Evolutionary conservation across 1,140 invertebrate genomes (phyloP).

Genomic region (Apocrypta bakeri): DNA sequence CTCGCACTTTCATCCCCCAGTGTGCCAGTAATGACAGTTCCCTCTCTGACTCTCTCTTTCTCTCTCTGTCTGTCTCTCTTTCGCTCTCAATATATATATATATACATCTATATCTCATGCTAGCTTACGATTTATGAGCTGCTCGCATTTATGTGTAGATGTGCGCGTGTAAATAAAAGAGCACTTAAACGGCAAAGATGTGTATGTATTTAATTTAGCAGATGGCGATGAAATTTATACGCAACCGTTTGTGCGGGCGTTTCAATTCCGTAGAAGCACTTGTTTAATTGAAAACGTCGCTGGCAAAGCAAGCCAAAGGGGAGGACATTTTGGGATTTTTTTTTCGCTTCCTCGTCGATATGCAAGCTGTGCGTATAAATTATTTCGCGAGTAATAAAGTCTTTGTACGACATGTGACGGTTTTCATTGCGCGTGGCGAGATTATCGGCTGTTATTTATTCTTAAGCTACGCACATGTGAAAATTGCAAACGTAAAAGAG

Average conservation of each 20-base stretch:
- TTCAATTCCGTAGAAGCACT: slow-evolving; percentile 12
- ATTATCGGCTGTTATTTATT: slow-evolving; percentile 6
- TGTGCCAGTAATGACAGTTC: not conserved
- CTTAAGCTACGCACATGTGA: not conserved
- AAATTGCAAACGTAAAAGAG: slow-evolving; percentile 8
- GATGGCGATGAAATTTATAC: not conserved
- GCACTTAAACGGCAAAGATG: not conserved
- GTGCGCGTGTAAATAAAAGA: not conserved
- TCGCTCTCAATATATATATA: too few relatives aligned
- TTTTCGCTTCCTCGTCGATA: not conserved
- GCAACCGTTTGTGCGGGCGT: not conserved
- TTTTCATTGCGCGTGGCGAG: not conserved
- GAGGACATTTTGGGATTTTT: slow-evolving; percentile 16
- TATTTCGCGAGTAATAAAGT: slow-evolving; percentile 31
- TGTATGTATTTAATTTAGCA: slow-evolving; percentile 31
- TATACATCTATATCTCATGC: too few relatives aligned
- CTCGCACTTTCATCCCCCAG: slow-evolving; percentile 4
- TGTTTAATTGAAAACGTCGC: slow-evolving; percentile 27
- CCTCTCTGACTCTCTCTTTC: too few relatives aligned
- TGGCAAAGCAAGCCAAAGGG: not conserved
- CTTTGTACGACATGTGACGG: not conserved
- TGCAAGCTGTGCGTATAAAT: not conserved
- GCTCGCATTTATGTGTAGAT: not conserved
- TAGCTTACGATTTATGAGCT: not conserved
- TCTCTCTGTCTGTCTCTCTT: too few relatives aligned